These are phyloP conservation scores for Acrocephalus scirpaceus DNA, from an alignment of 2,797 vertebrate genomes.

Conservation along the genomic window DNA sequence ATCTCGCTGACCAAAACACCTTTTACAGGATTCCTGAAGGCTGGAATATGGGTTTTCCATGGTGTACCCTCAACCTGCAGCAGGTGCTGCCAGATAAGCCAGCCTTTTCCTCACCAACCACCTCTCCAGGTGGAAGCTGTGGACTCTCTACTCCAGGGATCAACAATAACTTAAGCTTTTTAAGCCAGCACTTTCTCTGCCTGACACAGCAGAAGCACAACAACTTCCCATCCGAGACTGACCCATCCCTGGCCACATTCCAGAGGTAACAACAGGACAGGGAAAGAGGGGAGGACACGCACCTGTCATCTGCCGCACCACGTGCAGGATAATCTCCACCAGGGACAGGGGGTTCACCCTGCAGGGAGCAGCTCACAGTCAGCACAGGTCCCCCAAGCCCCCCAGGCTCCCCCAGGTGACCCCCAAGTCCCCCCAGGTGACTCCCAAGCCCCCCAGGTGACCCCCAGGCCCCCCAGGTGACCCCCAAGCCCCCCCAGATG, in stretches of 20 bases:
- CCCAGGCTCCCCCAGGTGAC: no score
- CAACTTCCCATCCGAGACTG: rapidly evolving
- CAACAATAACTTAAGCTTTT: no score
- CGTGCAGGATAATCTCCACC: slow-evolving; percentile 94
- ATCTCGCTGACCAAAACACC: rapidly evolving
- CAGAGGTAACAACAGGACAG: rapidly evolving
- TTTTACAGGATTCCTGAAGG: no score
- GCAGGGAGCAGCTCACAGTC: neutral
- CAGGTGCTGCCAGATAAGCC: rapidly evolving
- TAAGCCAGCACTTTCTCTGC: neutral
- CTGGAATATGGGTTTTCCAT: rapidly evolving
- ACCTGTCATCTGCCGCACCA: slow-evolving; percentile 94
- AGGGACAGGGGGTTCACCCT: slow-evolving; percentile 93
- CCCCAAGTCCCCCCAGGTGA: neutral
- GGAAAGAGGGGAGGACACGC: neutral
- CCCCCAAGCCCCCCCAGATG: neutral
- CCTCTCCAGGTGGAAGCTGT: neutral
- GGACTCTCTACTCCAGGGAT: rapidly evolving
- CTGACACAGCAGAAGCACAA: neutral
- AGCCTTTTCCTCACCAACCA: neutral
- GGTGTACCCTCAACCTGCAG: rapidly evolving
- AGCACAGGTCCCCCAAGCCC: neutral
- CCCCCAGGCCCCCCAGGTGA: neutral
- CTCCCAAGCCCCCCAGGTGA: neutral
- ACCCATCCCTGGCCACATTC: neutral